Conservation (phyloP, 2,888 invertebrate genomes). For the Eristalis intricaria region DNA sequence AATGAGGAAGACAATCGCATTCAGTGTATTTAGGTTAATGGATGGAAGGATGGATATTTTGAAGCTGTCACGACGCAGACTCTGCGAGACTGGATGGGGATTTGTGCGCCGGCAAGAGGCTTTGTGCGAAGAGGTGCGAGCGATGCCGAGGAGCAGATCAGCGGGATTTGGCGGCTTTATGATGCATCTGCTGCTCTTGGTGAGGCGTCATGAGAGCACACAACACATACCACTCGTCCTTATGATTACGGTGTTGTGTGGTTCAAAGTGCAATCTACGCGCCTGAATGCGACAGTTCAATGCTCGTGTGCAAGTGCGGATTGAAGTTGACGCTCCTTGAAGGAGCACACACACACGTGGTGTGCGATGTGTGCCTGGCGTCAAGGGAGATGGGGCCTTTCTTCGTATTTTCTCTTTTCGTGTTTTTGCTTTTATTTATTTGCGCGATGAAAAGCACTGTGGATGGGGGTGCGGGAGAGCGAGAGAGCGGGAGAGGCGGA, state of each 20-base stretch:
- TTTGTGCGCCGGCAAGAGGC: slow-evolving; percentile 39
- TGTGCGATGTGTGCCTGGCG: not conserved
- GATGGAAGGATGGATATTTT: slow-evolving; percentile 67
- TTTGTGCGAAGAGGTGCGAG: slow-evolving; percentile 40
- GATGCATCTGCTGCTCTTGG: not conserved
- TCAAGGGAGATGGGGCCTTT: not conserved
- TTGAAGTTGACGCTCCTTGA: slow-evolving; percentile 1
- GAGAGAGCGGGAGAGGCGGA: no score
- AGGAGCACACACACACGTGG: not conserved
- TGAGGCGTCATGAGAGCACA: slow-evolving; percentile 5
- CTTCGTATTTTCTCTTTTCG: not conserved
- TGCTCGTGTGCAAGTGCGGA: slow-evolving; percentile 39
- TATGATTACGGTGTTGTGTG: slow-evolving; percentile 53
- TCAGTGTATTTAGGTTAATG: slow-evolving; percentile 71
- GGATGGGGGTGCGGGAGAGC: no score
- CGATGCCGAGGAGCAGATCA: slow-evolving; percentile 19
- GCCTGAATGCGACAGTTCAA: slow-evolving; percentile 53
- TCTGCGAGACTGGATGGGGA: slow-evolving; percentile 40
- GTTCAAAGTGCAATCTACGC: slow-evolving; percentile 59
- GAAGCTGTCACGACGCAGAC: slow-evolving; percentile 39
- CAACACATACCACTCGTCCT: slow-evolving; percentile 7
- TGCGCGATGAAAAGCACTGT: not conserved
- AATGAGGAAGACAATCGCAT: slow-evolving; percentile 72
- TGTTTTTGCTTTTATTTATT: not conserved
- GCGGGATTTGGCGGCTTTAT: slow-evolving; percentile 6